Conservation (phyloP, 2,113 vertebrate species). For the Azemiops feae region DNA sequence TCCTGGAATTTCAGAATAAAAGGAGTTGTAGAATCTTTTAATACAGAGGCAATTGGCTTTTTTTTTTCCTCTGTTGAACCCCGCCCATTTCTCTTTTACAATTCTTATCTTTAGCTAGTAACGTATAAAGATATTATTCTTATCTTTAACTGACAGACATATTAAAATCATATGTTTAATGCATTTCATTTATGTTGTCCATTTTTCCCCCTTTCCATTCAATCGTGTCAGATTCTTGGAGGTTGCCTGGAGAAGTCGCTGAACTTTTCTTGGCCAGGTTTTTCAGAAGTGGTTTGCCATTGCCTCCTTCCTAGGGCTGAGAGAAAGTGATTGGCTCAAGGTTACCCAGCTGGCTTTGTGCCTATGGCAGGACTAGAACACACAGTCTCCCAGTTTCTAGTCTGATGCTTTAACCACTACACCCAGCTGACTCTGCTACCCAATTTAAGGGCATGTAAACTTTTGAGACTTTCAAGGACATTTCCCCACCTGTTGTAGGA, state of each 20-base stretch:
- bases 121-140: not conserved
- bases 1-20: constrained; percentile 27
- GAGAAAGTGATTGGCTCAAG: not conserved
- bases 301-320: too few relatives aligned
- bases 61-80: not conserved
- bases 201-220: fast-evolving
- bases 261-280: not conserved
- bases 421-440: not conserved
- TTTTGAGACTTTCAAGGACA: not conserved
- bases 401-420: not conserved
- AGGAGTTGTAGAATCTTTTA: not conserved
- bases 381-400: not conserved
- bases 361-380: not conserved
- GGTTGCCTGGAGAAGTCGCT: not conserved
- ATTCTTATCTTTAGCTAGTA: not conserved
- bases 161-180: not conserved
- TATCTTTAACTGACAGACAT: not conserved
- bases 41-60: not conserved
- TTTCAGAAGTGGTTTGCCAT: not conserved
- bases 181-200: not conserved
- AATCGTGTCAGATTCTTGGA: not conserved
- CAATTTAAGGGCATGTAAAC: not conserved
- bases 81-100: not conserved
- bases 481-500: not conserved
- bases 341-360: not conserved